Evolutionary conservation across 2,888 invertebrate species (phyloP).

Genomic region (Melieria picta): DNA sequence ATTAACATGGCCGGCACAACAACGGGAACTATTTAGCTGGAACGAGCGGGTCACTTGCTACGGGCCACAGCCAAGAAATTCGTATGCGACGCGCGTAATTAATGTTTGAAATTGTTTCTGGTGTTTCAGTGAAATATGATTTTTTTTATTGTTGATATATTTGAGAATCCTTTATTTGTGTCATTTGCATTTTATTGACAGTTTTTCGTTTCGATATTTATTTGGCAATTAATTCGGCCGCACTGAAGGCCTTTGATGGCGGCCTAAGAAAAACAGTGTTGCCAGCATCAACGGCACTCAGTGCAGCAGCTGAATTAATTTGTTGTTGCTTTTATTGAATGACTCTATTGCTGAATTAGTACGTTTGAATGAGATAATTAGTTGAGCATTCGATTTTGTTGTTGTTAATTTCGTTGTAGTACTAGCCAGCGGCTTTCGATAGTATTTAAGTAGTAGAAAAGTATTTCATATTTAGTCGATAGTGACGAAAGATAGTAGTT

Average conservation of each 20-base stretch:
- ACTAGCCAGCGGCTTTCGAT: no score
- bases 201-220: background rate
- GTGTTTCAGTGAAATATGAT: no score
- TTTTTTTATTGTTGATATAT: no score
- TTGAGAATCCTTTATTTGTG: no score
- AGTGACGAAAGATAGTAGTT: background rate
- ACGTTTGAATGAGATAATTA: background rate
- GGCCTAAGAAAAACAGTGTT: constrained; percentile 17
- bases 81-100: no score
- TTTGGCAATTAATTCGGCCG: constrained; percentile 19
- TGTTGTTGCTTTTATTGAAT: no score
- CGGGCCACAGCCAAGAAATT: no score
- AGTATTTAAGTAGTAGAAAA: background rate
- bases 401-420: background rate
- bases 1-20: no score
- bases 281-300: constrained; percentile 30
- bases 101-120: no score
- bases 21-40: no score
- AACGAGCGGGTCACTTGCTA: no score
- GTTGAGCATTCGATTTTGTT: background rate
- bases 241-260: constrained; percentile 25
- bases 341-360: background rate
- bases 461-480: constrained; percentile 33
- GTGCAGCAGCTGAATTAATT: constrained; percentile 1
- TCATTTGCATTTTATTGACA: no score